phyloP scores from a whole-genome alignment of 1,140 invertebrate species.

The Platyura marginata region DNA sequence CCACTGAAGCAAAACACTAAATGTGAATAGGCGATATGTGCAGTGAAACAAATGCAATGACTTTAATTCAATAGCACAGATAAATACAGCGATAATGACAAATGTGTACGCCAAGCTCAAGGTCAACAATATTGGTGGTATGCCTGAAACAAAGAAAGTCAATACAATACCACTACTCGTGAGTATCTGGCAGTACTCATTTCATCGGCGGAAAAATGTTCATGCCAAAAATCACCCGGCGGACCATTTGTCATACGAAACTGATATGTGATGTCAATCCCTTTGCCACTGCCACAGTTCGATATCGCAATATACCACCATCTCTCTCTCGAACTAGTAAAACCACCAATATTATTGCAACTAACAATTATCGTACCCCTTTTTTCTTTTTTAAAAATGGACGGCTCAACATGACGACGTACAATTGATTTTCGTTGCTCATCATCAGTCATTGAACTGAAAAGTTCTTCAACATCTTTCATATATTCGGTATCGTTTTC shows the following conservation, averaged over 20 bases:
- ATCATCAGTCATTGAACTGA: neutral
- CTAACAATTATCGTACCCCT: slow-evolving; percentile 11
- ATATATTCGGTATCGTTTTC: slow-evolving; percentile 1
- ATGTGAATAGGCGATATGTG: slow-evolving; percentile 72
- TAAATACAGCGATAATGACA: slow-evolving; percentile 37
- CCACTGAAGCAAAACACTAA: slow-evolving; percentile 44
- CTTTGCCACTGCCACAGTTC: slow-evolving; percentile 23
- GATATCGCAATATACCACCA: slow-evolving; percentile 36
- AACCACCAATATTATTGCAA: slow-evolving; percentile 38
- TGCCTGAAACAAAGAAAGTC: slow-evolving; percentile 35
- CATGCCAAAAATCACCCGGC: slow-evolving; percentile 53
- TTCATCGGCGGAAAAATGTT: slow-evolving; percentile 84
- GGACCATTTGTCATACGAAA: slow-evolving; percentile 68
- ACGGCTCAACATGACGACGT: no score
- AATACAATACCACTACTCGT: no score
- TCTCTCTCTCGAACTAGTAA: slow-evolving; percentile 43
- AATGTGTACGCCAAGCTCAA: slow-evolving; percentile 43
- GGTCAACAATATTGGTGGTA: slow-evolving; percentile 45
- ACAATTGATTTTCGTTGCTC: no score
- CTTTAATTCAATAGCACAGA: slow-evolving; percentile 50
- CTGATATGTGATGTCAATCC: slow-evolving; percentile 46
- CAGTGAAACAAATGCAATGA: slow-evolving; percentile 62
- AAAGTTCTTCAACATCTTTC: slow-evolving; percentile 4
- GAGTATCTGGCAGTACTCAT: slow-evolving; percentile 84
- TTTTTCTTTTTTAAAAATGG: no score